A percentile compares a stretch with the other conserved stretches of the same genome.
Evolutionary conservation across 2,888 invertebrate species (phyloP).

Genomic region (Frankliniella intonsa): DNA sequence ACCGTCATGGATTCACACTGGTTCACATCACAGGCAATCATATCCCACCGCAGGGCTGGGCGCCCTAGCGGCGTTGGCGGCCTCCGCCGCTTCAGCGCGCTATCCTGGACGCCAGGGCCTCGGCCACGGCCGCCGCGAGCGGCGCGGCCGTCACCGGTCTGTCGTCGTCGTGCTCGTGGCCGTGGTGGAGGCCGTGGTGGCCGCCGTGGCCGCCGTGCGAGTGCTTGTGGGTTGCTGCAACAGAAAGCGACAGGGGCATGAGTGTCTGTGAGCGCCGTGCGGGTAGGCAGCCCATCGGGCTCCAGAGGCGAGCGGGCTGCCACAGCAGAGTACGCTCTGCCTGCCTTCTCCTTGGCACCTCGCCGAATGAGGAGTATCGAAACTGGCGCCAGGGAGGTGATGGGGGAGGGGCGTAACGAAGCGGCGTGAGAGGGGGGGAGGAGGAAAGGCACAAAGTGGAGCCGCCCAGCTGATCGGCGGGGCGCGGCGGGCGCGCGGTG

Average conservation of each 20-base stretch:
- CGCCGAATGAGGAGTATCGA: no score
- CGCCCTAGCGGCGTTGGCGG: not conserved
- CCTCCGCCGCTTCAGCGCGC: conserved; percentile 3
- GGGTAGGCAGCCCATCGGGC: conserved; percentile 4
- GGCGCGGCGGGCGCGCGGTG: not conserved
- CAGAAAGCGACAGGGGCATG: not conserved
- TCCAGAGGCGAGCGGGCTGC: not conserved
- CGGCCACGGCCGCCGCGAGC: not conserved
- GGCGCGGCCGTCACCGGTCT: not conserved
- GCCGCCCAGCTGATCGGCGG: not conserved
- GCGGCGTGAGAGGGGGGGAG: not conserved
- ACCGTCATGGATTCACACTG: not conserved
- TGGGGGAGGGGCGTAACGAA: not conserved
- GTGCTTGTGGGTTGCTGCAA: not conserved
- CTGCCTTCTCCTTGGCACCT: not conserved
- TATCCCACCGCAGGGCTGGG: no score
- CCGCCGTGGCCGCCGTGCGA: not conserved
- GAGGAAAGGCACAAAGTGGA: not conserved
- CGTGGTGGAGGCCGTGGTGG: not conserved
- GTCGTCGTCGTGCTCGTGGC: not conserved
- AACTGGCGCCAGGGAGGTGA: not conserved
- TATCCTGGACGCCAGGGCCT: conserved; percentile 11
- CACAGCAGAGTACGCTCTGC: not conserved
- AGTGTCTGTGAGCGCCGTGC: not conserved
- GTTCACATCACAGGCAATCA: conserved; percentile 11